phyloP scores from a whole-genome alignment of 2,797 vertebrate species.

The Poeciliopsis turneri region DNA sequence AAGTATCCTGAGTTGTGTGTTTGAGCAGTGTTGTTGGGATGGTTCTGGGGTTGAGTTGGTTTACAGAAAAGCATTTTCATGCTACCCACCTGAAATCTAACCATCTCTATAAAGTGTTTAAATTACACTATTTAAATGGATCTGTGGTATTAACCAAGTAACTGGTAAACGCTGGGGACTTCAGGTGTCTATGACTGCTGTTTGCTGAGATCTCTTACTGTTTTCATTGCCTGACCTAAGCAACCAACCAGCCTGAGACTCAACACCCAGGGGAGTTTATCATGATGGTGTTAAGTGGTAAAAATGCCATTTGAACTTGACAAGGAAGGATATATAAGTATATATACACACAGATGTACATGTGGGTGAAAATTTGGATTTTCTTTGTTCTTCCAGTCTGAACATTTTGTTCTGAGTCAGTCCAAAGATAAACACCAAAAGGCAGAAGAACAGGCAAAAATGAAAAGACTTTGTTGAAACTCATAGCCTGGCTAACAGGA shows the following conservation, averaged over 20 bases:
- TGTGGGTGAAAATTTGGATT: no score
- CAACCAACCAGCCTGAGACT: slow-evolving; percentile 4
- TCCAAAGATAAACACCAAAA: neutral
- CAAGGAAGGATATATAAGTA: neutral
- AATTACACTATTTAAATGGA: slow-evolving; percentile 29
- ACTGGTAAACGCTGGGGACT: neutral
- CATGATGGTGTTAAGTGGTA: slow-evolving; percentile 14
- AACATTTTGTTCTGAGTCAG: neutral
- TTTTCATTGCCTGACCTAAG: neutral
- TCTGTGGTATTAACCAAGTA: slow-evolving; percentile 30
- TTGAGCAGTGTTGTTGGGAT: neutral
- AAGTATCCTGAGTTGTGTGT: neutral
- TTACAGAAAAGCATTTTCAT: neutral
- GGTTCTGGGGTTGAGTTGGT: neutral
- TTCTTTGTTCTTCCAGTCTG: neutral
- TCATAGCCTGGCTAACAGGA: neutral
- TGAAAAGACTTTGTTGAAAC: neutral
- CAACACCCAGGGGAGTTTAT: slow-evolving; percentile 7
- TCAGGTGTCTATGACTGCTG: neutral
- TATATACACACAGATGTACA: neutral
- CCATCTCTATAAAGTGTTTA: neutral
- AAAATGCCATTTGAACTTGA: slow-evolving; percentile 26
- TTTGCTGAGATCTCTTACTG: slow-evolving; percentile 12
- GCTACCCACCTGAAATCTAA: neutral
- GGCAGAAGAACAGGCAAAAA: neutral